phyloP scores from a whole-genome alignment of 2,797 vertebrate species.

The Poeciliopsis infans region DNA sequence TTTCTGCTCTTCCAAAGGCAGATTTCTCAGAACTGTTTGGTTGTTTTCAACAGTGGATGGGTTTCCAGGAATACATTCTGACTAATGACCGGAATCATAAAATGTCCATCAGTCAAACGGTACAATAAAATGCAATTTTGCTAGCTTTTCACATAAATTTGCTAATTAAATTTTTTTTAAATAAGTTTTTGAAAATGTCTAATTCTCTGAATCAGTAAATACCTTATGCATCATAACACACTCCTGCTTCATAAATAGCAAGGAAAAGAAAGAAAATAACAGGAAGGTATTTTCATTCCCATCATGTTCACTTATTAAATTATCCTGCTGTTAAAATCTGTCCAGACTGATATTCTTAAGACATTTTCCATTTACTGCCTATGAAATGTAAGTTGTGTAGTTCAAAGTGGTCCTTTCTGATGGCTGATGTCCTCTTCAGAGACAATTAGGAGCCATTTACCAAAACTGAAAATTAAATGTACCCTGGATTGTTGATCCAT shows the following conservation, averaged over 20 bases:
- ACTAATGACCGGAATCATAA: not conserved
- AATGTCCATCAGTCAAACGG: not conserved
- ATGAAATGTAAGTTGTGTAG: not conserved
- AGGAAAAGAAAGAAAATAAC: not conserved
- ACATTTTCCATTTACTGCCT: not conserved
- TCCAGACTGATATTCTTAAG: not conserved
- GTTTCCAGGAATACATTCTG: not conserved
- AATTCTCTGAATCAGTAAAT: not conserved
- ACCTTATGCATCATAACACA: not conserved
- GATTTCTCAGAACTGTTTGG: not conserved
- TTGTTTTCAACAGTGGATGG: not conserved
- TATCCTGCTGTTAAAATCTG: not conserved
- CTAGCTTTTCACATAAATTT: not conserved
- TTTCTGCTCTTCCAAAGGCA: not conserved
- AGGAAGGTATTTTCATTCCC: not conserved
- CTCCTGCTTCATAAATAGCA: not conserved
- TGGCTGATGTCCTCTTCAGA: not conserved
- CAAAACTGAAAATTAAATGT: not conserved
- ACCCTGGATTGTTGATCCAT: not conserved
- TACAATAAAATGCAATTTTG: not conserved
- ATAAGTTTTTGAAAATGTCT: not conserved
- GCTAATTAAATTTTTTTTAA: not conserved
- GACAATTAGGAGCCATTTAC: not conserved
- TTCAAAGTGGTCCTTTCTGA: not conserved
- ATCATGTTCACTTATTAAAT: not conserved